These are phyloP conservation scores for Patagioenas fasciata DNA, from an alignment of 2,113 vertebrate species.

Conservation along the genomic window DNA sequence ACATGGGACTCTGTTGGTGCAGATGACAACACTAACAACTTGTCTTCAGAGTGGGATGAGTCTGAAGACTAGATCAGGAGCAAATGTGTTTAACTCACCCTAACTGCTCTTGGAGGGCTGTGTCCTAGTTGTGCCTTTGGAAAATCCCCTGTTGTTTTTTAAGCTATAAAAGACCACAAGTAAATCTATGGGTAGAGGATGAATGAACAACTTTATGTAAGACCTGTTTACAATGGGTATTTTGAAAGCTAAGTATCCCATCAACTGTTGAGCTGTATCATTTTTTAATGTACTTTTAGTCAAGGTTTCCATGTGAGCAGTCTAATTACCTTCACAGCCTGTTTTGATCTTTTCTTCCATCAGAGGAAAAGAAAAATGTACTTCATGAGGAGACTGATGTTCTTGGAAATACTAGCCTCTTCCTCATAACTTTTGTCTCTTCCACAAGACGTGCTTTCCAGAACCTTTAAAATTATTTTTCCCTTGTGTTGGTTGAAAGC, in stretches of 20 bases:
- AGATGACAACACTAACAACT: background rate
- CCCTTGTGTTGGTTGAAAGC: conserved; percentile 4
- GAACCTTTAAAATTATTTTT: background rate
- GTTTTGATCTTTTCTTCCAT: background rate
- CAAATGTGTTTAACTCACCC: background rate
- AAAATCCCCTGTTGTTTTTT: background rate
- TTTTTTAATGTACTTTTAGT: background rate
- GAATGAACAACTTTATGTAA: background rate
- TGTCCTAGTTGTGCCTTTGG: background rate
- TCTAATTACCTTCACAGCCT: background rate
- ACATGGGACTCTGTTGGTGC: background rate
- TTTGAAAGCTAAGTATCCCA: background rate
- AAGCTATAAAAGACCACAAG: background rate
- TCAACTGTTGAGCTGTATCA: background rate
- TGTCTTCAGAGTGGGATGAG: background rate
- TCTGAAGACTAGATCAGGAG: background rate
- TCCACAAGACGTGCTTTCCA: background rate
- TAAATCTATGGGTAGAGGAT: background rate
- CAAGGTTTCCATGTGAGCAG: background rate
- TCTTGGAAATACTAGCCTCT: background rate
- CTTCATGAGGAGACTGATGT: background rate
- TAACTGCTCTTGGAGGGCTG: background rate
- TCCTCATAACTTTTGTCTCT: background rate
- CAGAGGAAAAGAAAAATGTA: background rate
- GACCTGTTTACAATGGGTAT: background rate